Conservation (phyloP, 1,140 invertebrate species). For the Ectropis grisescens region DNA sequence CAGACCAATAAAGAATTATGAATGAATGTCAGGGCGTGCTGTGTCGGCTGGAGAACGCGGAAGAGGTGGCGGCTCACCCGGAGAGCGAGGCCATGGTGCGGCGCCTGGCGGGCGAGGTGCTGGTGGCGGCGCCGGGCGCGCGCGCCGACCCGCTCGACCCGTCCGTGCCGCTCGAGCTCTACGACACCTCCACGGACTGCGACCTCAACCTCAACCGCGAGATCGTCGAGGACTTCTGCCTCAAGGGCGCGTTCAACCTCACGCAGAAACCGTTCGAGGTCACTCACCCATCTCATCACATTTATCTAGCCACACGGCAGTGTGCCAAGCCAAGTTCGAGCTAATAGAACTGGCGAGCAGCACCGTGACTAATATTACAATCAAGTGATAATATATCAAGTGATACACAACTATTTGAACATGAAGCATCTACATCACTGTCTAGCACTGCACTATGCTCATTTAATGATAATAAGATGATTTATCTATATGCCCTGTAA, state of each 20-base stretch:
- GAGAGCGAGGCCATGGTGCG: constrained; percentile 44
- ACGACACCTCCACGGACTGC: constrained; percentile 50
- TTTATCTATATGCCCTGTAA: too few species aligned
- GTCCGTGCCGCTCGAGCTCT: constrained; percentile 45
- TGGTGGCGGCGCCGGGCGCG: constrained; percentile 49
- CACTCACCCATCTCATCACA: too few species aligned
- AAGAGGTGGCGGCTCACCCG: constrained; percentile 65
- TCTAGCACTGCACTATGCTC: too few species aligned
- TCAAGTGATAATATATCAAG: too few species aligned
- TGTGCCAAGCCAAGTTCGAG: too few species aligned
- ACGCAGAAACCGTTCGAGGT: constrained; percentile 45
- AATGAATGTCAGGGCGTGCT: constrained; percentile 75
- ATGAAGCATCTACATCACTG: too few species aligned
- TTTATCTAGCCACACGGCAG: too few species aligned
- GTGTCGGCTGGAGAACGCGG: constrained; percentile 72
- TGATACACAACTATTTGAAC: too few species aligned
- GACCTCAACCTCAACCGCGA: constrained; percentile 61
- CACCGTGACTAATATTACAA: too few species aligned
- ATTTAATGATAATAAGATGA: too few species aligned
- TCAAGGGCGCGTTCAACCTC: constrained; percentile 40
- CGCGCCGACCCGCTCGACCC: constrained; percentile 48
- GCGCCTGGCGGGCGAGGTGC: constrained; percentile 42
- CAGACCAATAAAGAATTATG: too few species aligned
- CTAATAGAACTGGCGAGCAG: too few species aligned
- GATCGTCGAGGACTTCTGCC: constrained; percentile 58